Conservation (phyloP, 2,888 invertebrate genomes). For the Dicycla oo region DNA sequence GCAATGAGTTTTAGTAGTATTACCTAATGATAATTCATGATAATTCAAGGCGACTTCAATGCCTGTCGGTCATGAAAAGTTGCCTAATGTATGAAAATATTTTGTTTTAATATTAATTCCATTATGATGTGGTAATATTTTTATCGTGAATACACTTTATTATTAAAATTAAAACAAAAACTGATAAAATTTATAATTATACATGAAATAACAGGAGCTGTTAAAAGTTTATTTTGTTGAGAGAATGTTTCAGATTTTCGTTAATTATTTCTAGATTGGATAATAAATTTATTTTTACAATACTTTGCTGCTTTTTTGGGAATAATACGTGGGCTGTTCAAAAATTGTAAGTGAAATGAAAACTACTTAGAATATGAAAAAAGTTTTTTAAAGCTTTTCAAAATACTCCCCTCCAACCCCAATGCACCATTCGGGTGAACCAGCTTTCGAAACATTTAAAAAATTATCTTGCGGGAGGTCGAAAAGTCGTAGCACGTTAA, state of each 20-base stretch:
- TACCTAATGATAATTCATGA: too few relatives aligned
- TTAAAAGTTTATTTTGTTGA: slow-evolving; percentile 26
- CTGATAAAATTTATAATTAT: neutral
- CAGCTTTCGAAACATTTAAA: too few relatives aligned
- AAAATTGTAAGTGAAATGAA: too few relatives aligned
- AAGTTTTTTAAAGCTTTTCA: too few relatives aligned
- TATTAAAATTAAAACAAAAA: slow-evolving; percentile 13
- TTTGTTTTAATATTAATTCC: neutral
- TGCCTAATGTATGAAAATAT: neutral
- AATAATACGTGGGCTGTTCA: too few relatives aligned
- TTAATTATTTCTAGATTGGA: slow-evolving; percentile 10
- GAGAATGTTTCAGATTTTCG: neutral
- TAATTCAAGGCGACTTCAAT: slow-evolving; percentile 3
- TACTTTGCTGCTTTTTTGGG: neutral
- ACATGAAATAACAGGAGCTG: slow-evolving; percentile 9
- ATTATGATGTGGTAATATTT: neutral
- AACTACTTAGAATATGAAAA: too few relatives aligned
- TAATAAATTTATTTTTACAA: slow-evolving; percentile 11
- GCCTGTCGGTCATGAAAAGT: too few relatives aligned
- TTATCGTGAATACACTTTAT: slow-evolving; percentile 15
- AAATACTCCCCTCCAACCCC: too few relatives aligned
- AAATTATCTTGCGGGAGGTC: too few relatives aligned
- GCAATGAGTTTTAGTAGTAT: neutral
- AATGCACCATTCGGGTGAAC: too few relatives aligned
- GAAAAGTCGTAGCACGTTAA: too few relatives aligned